These are phyloP conservation scores for Crenichthys baileyi DNA, from an alignment of 2,797 vertebrate species.

Conservation along the genomic window DNA sequence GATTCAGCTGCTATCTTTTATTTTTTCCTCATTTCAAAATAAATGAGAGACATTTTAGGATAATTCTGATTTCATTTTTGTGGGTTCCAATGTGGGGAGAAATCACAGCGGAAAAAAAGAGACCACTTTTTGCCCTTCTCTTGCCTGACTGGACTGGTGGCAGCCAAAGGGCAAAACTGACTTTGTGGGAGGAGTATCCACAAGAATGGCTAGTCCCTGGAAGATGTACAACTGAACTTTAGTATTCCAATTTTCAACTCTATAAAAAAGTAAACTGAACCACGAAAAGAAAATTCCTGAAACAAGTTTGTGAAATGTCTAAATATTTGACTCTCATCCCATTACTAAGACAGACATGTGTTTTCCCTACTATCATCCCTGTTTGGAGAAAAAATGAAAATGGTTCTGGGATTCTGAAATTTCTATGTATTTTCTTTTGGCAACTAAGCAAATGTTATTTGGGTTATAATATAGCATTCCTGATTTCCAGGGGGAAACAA, in stretches of 20 bases:
- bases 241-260: slow-evolving; percentile 85
- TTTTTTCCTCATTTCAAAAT: slow-evolving; percentile 60
- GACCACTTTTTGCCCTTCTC: slow-evolving; percentile 57
- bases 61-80: slow-evolving; percentile 54
- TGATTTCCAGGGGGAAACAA: slow-evolving; percentile 35
- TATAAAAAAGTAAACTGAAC: slow-evolving; percentile 82
- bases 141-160: slow-evolving; percentile 68
- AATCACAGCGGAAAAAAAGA: slow-evolving; percentile 58
- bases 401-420: slow-evolving; percentile 74
- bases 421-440: slow-evolving; percentile 74
- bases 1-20: slow-evolving; percentile 47
- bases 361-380: slow-evolving; percentile 80
- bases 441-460: slow-evolving; percentile 75
- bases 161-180: slow-evolving; percentile 67
- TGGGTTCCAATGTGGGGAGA: slow-evolving; percentile 66
- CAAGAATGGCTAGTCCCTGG: slow-evolving; percentile 65
- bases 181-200: slow-evolving; percentile 68
- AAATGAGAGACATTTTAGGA: slow-evolving; percentile 69
- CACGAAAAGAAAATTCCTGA: slow-evolving; percentile 80
- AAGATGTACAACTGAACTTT: slow-evolving; percentile 80
- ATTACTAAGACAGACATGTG: slow-evolving; percentile 80
- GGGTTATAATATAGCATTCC: slow-evolving; percentile 66
- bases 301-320: slow-evolving; percentile 89
- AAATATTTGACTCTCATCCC: slow-evolving; percentile 87
- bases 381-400: slow-evolving; percentile 71